Evolutionary conservation across 1,140 invertebrate species (phyloP).

Genomic region (Ridgeia piscesae): DNA sequence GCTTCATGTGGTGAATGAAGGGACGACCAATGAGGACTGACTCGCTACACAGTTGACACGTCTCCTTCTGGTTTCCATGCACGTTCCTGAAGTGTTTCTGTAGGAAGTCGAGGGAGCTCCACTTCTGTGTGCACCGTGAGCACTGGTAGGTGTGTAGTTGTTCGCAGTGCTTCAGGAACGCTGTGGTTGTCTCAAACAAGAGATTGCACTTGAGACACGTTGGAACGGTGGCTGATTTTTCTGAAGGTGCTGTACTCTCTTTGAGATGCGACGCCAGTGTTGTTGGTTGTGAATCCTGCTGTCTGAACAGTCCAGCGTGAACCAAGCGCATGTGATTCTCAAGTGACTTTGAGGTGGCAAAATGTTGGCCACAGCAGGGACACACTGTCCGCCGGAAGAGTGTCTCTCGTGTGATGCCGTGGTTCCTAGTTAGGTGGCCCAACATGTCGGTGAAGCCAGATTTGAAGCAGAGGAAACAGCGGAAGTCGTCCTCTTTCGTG

Average conservation of each 20-base stretch:
- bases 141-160: constrained; percentile 14
- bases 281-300: background rate
- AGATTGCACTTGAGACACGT: constrained; percentile 17
- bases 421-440: constrained; percentile 14
- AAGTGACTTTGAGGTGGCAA: constrained; percentile 7
- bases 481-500: background rate
- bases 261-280: background rate
- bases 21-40: constrained; percentile 24
- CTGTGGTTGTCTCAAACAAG: background rate
- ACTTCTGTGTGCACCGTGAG: constrained; percentile 25
- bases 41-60: constrained; percentile 26
- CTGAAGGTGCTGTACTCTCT: background rate
- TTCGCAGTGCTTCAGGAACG: constrained; percentile 13
- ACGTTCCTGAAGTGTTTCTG: constrained; percentile 14
- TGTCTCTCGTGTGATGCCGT: constrained; percentile 18
- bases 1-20: constrained; percentile 26
- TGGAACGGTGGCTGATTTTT: background rate
- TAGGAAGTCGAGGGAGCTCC: constrained; percentile 12
- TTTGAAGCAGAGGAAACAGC: constrained; percentile 12
- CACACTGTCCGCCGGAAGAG: constrained; percentile 17
- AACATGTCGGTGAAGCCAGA: constrained; percentile 12
- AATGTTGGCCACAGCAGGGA: constrained; percentile 8
- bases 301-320: constrained; percentile 21
- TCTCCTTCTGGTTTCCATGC: constrained; percentile 23
- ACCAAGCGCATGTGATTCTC: constrained; percentile 17